phyloP scores from a whole-genome alignment of 2,113 vertebrate species.

The Mus musculus region GRCm39 chr10:118438501-118439000 shows the following conservation, averaged over 20 bases:
- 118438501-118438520: not conserved
- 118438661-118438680: not conserved
- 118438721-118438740: slow-evolving; percentile 22
- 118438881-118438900: slow-evolving; percentile 24
- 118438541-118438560: too few relatives aligned
- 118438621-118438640: not conserved
- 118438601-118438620: not conserved
- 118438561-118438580: too few relatives aligned
- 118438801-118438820: slow-evolving; percentile 56
- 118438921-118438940: not conserved
- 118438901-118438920: not conserved
- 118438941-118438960: slow-evolving; percentile 23
- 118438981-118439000: not conserved
- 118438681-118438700: not conserved
- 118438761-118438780: slow-evolving; percentile 70
- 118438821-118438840: slow-evolving; percentile 45
- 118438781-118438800: slow-evolving; percentile 78
- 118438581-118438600: not conserved
- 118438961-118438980: not conserved
- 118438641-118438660: not conserved
- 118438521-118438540: not conserved
- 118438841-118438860: not conserved
- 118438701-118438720: not conserved
- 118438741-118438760: not conserved
- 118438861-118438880: slow-evolving; percentile 49